These are phyloP conservation scores for Petrolisthes manimaculis DNA, from an alignment of 2,888 invertebrate species.

Conservation along the genomic window DNA sequence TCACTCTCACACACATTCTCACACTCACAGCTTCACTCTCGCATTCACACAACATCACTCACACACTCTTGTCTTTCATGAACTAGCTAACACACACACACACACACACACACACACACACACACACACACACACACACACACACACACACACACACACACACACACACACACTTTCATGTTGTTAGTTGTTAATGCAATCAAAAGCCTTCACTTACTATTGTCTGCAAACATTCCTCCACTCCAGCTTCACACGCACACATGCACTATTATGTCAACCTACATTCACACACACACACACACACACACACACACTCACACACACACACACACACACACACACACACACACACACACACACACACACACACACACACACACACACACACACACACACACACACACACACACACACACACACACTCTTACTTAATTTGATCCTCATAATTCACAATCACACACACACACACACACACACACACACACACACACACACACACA, in stretches of 20 bases:
- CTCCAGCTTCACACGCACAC: neutral
- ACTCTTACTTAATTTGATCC: too few relatives aligned
- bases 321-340: slow-evolving; percentile 10
- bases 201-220: neutral
- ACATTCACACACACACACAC: neutral
- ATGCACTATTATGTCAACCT: neutral
- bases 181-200: neutral
- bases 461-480: too few relatives aligned
- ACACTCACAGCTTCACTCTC: too few relatives aligned
- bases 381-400: too few relatives aligned
- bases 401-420: too few relatives aligned
- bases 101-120: too few relatives aligned
- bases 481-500: too few relatives aligned
- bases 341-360: neutral
- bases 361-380: neutral
- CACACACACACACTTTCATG: neutral
- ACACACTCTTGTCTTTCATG: too few relatives aligned
- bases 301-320: neutral
- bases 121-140: neutral
- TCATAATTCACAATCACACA: too few relatives aligned
- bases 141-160: slow-evolving; percentile 1
- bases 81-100: too few relatives aligned
- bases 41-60: too few relatives aligned
- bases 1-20: too few relatives aligned
- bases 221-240: neutral